Base-by-base conservation (phyloP, 1,140 invertebrate species). In the Ericerus pela region DNA sequence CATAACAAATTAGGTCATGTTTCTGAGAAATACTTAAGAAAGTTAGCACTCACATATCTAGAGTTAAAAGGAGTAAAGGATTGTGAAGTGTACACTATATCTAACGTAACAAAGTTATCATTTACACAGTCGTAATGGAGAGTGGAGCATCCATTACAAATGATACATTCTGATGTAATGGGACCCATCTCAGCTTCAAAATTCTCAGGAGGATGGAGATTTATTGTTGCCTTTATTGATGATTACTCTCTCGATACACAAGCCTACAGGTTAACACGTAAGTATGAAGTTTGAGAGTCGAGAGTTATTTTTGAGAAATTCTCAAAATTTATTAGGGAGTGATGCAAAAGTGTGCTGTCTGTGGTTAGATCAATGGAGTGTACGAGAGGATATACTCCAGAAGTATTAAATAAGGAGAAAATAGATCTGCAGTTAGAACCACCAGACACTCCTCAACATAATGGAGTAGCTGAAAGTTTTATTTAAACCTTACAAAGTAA, bases 391-490 rank as follows among this genome's bases (percentile, higher is more conserved):
- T 8, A 33, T 8, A 10, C n/a, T n/a, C 8, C 30, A 10, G 8
- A 33, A 33, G 30, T 33, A 10, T 41, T 12, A 16, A 16, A 41
- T 6, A 16, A 16, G 5, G 37, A 41, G n/a, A 41, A 41, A 8
- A 41, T 41, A 16, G n/a, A 5, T 5, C n/a, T 8, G 14, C 6
- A 41, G 5, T 4, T 16, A 41, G 16, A 6, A 16, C 6, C 14
- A 5, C 47, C 47, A 8, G 3, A 51, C 22, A 51, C 61, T 11
- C 68, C 71, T 20, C 62, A 73, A 58, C 67, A 72, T 60, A 73
- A 74, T 61, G 70, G 70, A 5, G 60, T 70, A 18, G 65, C 68
- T 12, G 70, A 73, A 54, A 36, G 66, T 29, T 62, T 61, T 28
- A 73, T 73, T 61, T 59, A 68, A 22, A 68, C 65, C 1, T 51